Evolutionary conservation across 2,113 vertebrate genomes (phyloP).

Genomic region (Marmota monax): DNA sequence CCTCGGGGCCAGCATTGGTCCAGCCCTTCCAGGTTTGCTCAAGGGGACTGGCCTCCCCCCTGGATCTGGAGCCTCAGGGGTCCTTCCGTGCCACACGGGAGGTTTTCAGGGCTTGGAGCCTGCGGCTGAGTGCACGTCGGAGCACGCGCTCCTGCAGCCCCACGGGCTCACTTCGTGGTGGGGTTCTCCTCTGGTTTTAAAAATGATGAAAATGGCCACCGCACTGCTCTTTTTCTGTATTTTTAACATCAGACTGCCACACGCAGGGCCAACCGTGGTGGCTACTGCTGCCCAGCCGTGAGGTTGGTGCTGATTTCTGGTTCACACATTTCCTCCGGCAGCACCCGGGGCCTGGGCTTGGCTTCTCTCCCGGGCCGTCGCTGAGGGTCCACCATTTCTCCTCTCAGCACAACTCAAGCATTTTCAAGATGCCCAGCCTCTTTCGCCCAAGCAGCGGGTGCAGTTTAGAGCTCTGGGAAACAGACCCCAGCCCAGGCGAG

Average conservation of each 20-base stretch:
- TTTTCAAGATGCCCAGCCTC: no score
- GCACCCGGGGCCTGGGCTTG: rapidly evolving
- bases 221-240: no score
- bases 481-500: background rate
- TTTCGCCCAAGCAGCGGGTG: rapidly evolving
- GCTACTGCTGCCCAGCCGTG: rapidly evolving
- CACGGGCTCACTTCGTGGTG: background rate
- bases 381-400: background rate
- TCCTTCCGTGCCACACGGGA: rapidly evolving
- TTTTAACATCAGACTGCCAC: background rate
- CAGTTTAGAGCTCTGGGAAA: background rate
- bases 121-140: rapidly evolving
- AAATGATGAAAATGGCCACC: background rate
- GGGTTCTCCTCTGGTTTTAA: background rate
- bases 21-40: rapidly evolving
- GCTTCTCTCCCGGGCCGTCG: no score
- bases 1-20: rapidly evolving
- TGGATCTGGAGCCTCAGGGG: background rate
- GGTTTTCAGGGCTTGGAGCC: no score
- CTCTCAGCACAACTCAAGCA: background rate
- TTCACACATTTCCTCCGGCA: rapidly evolving
- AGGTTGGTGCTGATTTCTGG: rapidly evolving
- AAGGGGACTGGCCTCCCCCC: rapidly evolving
- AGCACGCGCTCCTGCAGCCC: no score
- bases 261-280: rapidly evolving